Evolutionary conservation across 1,140 invertebrate genomes (phyloP).

Genomic region (Tribolium madens): DNA sequence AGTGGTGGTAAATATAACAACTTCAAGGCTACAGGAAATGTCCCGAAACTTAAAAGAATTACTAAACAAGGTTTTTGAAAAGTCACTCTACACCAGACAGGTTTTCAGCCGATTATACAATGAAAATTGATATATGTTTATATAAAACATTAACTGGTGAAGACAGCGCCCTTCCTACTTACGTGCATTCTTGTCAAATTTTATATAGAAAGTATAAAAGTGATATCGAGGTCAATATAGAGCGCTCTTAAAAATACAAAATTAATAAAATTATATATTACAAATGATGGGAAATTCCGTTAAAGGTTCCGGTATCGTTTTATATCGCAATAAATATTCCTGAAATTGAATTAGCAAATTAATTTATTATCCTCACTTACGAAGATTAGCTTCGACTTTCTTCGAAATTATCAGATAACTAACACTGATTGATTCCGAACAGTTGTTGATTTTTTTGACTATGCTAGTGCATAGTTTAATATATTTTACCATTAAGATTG

Average conservation of each 20-base stretch:
- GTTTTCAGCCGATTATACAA: constrained; percentile 30
- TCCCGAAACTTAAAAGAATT: constrained; percentile 35
- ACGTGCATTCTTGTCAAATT: constrained; percentile 43
- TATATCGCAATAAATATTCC: background rate
- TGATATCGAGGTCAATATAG: constrained; percentile 31
- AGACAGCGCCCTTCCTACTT: constrained; percentile 45
- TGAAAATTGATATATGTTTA: constrained; percentile 38
- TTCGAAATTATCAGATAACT: background rate
- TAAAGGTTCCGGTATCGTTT: background rate
- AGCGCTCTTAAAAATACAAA: constrained; percentile 29
- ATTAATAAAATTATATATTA: constrained; percentile 6
- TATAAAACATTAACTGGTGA: constrained; percentile 40
- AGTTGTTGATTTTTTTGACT: background rate
- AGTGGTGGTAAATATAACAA: constrained; percentile 42
- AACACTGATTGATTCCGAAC: background rate
- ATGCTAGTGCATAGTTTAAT: constrained; percentile 1
- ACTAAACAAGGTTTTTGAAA: constrained; percentile 37
- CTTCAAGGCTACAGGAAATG: constrained; percentile 42
- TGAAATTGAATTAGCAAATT: background rate
- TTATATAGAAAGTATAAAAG: constrained; percentile 33
- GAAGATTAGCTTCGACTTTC: background rate
- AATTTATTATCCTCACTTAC: background rate
- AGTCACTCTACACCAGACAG: constrained; percentile 26
- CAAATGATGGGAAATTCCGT: constrained; percentile 12
- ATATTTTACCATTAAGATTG: background rate